Conservation (phyloP, 2,797 vertebrate genomes). For the Anabacerthia variegaticeps region DNA sequence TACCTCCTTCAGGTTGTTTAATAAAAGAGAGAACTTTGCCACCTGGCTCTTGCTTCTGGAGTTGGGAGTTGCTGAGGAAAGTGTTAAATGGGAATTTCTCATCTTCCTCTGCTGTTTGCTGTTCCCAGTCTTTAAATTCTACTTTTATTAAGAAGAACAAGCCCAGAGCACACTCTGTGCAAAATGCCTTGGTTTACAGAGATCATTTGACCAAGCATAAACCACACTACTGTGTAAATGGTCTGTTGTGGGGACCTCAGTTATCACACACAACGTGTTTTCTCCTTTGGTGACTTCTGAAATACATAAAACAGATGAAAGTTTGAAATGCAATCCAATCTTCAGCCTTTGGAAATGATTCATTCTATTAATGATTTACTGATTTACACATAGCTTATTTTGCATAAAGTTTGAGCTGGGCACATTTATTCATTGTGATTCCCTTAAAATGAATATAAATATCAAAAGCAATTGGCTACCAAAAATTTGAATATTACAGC, state of each 20-base stretch:
- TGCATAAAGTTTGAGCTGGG: slow-evolving; percentile 66
- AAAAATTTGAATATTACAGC: slow-evolving; percentile 61
- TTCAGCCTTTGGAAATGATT: slow-evolving; percentile 64
- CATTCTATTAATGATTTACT: slow-evolving; percentile 71
- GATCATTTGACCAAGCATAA: background rate
- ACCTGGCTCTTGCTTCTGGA: background rate
- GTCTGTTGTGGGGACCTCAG: background rate
- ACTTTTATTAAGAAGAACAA: background rate
- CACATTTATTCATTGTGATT: slow-evolving; percentile 62
- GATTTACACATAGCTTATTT: slow-evolving; percentile 56
- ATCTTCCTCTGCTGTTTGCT: background rate
- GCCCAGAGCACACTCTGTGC: background rate
- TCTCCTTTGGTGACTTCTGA: slow-evolving; percentile 32
- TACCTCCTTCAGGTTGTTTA: background rate
- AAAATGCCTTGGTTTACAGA: background rate
- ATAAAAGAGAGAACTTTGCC: background rate
- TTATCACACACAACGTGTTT: background rate
- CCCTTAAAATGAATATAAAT: slow-evolving; percentile 70
- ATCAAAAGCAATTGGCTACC: slow-evolving; percentile 69
- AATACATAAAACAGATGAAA: slow-evolving; percentile 28
- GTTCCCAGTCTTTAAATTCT: background rate
- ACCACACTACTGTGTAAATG: background rate
- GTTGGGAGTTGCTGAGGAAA: background rate
- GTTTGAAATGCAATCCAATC: slow-evolving; percentile 15
- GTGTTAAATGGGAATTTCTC: background rate